These are phyloP conservation scores for Dendrocincla fuliginosa DNA, from an alignment of 2,797 vertebrate species.

Conservation along the genomic window DNA sequence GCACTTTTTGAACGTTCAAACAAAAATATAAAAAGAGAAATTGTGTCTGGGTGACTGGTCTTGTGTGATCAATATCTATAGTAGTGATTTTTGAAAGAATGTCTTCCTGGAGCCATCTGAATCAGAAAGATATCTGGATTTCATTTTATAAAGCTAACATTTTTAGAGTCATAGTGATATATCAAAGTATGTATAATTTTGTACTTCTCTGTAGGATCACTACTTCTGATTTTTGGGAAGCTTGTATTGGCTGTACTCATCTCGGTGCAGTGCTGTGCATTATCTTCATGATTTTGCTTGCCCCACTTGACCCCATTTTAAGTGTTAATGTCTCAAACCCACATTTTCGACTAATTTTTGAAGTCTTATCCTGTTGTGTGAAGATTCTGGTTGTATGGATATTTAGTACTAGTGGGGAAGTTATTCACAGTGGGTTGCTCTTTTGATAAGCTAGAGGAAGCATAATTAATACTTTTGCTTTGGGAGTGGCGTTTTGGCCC, in stretches of 20 bases:
- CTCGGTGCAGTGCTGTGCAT: not conserved
- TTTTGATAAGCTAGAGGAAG: not conserved
- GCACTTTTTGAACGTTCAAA: not conserved
- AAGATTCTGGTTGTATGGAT: not conserved
- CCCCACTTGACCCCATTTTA: not conserved
- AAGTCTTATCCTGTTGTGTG: not conserved
- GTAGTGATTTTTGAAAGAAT: not conserved
- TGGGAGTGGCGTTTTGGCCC: fast-evolving
- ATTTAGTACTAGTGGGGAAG: not conserved
- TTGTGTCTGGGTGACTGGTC: not conserved
- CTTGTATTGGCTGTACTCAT: not conserved
- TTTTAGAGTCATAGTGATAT: not conserved
- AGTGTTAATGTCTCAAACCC: not conserved
- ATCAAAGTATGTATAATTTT: not conserved
- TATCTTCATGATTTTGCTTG: not conserved
- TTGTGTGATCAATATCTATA: not conserved
- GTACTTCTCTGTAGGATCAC: not conserved
- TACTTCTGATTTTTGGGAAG: not conserved
- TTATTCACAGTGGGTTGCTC: not conserved
- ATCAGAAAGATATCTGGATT: not conserved
- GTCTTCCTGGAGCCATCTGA: not conserved
- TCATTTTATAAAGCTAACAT: not conserved
- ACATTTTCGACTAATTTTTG: not conserved
- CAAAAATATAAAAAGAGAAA: not conserved
- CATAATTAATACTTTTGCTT: not conserved